Base-by-base conservation (phyloP, 2,797 vertebrate genomes). In the Brachyrhaphis roseni region DNA sequence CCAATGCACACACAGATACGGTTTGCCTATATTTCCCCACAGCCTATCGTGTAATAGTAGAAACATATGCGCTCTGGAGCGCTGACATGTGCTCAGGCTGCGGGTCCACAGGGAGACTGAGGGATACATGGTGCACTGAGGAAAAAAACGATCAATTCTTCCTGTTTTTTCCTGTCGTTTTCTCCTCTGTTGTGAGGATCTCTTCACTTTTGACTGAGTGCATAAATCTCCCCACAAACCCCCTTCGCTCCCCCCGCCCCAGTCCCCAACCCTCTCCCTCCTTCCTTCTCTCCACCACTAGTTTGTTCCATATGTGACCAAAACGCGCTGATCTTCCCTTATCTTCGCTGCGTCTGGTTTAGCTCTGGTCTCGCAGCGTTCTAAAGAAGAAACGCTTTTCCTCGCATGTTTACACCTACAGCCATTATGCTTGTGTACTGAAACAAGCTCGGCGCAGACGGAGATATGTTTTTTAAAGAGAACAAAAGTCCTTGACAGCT, bases 21-120 rank as follows among this genome's bases (percentile, higher is more conserved):
- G 53, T 88, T 94, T 95, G 94, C 91, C 93, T 95, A 95, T 95
- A 95, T 92, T 91, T 80, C 91, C 83, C 81, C 87, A 53, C 90
- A 95, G 94, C 93, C 93, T 93, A 93, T 95, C 93, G 81, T 94
- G 94, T 95, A 95, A 95, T 93, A 95, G 95, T 91, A 95, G 94
- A 96, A 96, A 95, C 95, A 96, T 95, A 95, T 96, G 95, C 87
- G 85, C 90, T 78, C 76, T 91, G 81, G 83, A 88, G 91, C 68
- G 80, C 93, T 88, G 94, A 95, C 94, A 94, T 95, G 93, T 92
- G 92, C 86, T 79, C 86, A 84, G 84, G 84, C 91, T 87, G 85
- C 88, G 92, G 96, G 96, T 96, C 96, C 95, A 85, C 93, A 92
- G 94, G 95, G 95, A 95, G 95, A 94, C 79, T 94, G 94, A 93